Evolutionary conservation across 2,888 invertebrate species (phyloP), one percentile per base, ranked within the genome.

Genomic region (Dinocampus coccinellae): DNA sequence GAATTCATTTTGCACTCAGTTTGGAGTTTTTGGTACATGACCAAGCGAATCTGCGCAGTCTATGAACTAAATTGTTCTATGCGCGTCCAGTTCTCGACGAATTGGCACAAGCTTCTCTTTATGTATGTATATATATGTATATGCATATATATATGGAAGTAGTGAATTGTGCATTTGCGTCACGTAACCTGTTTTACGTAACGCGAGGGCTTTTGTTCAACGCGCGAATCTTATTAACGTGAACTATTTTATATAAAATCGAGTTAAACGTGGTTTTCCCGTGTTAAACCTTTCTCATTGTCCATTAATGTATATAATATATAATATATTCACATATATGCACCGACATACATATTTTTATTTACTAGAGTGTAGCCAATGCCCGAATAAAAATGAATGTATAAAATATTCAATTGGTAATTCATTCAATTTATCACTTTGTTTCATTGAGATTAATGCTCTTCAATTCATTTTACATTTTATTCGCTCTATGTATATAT

Each of bases 141-240:
- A 53, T 39, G 34, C 29, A 61, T 34, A 42, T 24, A 62, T 26
- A 66, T 42, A 34, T 52, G 61, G 66, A 16, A 42, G 39, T 65
- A 70, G 77, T 73, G 79, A 79, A 82, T 84, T 80, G 80, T 77
- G 82, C 79, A 84, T 84, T 82, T 82, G 80, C 80, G 81, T 83
- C 83, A 83, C 84, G 83, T 83, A 83, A 83, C 81, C 78, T 82
- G 82, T 83, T 84, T 84, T 83, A 82, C 81, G 82, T 81, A 76
- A 75, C 76, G 75, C 73, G 73, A 75, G 77, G 75, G 79, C 84
- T 84, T 83, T 82, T 81, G 83, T 84, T 80, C 81, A 73, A 60
- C 73, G 77, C 76, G 77, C 79, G 82, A 83, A 82, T 84, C 82
- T 84, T 83, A 84, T 84, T 84, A 84, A 77, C 80, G 79, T 66